phyloP scores from a whole-genome alignment of 2,113 vertebrate species.

The Xyrauchen texanus region DNA sequence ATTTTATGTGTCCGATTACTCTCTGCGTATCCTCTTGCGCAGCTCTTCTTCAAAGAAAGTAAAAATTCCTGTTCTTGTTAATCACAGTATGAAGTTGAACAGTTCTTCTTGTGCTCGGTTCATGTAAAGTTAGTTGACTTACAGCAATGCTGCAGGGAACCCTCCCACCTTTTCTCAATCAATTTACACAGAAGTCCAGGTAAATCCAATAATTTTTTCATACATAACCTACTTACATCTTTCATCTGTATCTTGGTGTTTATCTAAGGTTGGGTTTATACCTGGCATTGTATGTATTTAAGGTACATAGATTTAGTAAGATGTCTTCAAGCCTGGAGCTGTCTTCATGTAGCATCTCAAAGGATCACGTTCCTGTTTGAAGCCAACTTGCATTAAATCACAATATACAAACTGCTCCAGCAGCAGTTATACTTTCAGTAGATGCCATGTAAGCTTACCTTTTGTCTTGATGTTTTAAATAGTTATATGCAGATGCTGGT shows the following conservation, averaged over 20 bases:
- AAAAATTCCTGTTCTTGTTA: slow-evolving; percentile 12
- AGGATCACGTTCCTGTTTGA: slow-evolving; percentile 35
- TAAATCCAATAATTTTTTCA: too few species aligned
- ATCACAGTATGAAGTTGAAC: slow-evolving; percentile 18
- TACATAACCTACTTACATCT: too few species aligned
- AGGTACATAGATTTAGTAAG: too few species aligned
- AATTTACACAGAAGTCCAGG: too few species aligned
- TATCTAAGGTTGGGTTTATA: too few species aligned
- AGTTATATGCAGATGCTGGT: neutral
- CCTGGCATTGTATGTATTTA: too few species aligned
- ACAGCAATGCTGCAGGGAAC: neutral
- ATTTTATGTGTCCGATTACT: slow-evolving; percentile 14
- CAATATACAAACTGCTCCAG: slow-evolving; percentile 19
- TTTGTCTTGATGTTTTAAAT: too few species aligned
- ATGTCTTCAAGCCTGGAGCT: too few species aligned
- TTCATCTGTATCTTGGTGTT: too few species aligned
- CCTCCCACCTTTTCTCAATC: too few species aligned
- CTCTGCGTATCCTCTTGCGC: neutral
- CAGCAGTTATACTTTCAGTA: slow-evolving; percentile 6
- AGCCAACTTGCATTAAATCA: slow-evolving; percentile 25
- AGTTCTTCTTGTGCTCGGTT: neutral
- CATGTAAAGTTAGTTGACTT: neutral
- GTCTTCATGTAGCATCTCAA: too few species aligned
- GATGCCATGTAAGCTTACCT: slow-evolving; percentile 15
- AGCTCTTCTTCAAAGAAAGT: slow-evolving; percentile 16